A percentile compares a stretch with the other conserved stretches of the same genome.
Evolutionary conservation across 2,888 invertebrate species (phyloP).

Genomic region (Xestia ashworthii): DNA sequence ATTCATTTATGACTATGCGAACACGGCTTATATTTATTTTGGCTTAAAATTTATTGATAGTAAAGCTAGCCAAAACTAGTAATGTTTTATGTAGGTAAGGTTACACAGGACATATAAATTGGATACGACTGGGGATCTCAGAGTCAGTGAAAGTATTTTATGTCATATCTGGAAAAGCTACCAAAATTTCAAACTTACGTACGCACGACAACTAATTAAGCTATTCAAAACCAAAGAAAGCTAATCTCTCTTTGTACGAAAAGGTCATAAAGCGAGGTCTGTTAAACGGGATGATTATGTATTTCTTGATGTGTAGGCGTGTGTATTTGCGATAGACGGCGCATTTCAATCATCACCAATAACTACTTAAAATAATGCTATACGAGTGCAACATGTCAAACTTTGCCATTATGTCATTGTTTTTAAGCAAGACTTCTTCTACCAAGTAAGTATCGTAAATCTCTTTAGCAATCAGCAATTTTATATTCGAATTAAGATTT

Average conservation of each 20-base stretch:
- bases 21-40: slow-evolving; percentile 28
- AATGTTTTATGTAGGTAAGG: not conserved
- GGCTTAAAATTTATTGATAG: slow-evolving; percentile 21
- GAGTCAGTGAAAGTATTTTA: not conserved
- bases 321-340: no score
- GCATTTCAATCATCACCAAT: no score
- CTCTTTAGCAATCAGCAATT: not conserved
- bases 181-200: not conserved
- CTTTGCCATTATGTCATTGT: not conserved
- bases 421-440: not conserved
- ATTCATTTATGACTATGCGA: slow-evolving; percentile 50
- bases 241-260: no score
- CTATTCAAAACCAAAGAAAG: no score
- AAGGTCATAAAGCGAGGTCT: no score
- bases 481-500: not conserved
- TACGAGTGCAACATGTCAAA: no score
- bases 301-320: no score
- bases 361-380: no score
- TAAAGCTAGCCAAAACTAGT: not conserved
- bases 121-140: not conserved
- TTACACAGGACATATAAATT: not conserved
- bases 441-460: not conserved
- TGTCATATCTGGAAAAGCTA: not conserved
- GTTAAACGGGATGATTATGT: no score
- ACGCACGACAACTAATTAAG: no score